Evolutionary conservation across 23 tunicate genomes (phyloP), one percentile per base, ranked within the genome.

Genomic region (Styela clava): DNA sequence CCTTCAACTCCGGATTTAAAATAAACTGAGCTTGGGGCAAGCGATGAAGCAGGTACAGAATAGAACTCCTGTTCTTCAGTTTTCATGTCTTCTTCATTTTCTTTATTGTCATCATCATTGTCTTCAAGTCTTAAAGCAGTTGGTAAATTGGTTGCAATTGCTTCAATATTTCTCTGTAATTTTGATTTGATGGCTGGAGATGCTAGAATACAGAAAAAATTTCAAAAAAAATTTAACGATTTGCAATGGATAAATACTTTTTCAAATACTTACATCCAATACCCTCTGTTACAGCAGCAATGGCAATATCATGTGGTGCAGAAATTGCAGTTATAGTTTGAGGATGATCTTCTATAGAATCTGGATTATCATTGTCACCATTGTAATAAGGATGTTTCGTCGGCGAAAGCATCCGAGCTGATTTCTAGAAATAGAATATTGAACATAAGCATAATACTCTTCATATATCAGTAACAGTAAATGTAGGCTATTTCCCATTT

Each of bases 241-340:
- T n/a, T n/a, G n/a, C n/a, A n/a, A n/a, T n/a, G n/a, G n/a, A n/a
- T n/a, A n/a, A n/a, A n/a, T n/a, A n/a, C n/a, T n/a, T n/a, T n/a
- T n/a, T n/a, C n/a, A n/a, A n/a, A n/a, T 36, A 44, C 64, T 76
- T 51, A 73, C 89, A 44, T 9, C 79, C 52, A 34, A 89, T 89
- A 32, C 86, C 51, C 76, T 89, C 95, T 32, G 85, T 88, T 33
- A 89, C 76, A 7, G 95, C 88, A 5, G 86, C 79, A 68, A 89
- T 84, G 2, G 89, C 88, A 3, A 89, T 79, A 62, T 89, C 86
- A 30, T 85, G 79, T 0, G 86, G 84, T 24, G 86, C 86, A 1
- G 79, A 28, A 18, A 82, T 35, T n/a, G 95, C 95, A 0, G 95
- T 68, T 12, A 89, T 79, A 32, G 95, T 89, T 69, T 89, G 81